Conservation (phyloP, 2,113 vertebrate genomes). For the Scomber scombrus region DNA sequence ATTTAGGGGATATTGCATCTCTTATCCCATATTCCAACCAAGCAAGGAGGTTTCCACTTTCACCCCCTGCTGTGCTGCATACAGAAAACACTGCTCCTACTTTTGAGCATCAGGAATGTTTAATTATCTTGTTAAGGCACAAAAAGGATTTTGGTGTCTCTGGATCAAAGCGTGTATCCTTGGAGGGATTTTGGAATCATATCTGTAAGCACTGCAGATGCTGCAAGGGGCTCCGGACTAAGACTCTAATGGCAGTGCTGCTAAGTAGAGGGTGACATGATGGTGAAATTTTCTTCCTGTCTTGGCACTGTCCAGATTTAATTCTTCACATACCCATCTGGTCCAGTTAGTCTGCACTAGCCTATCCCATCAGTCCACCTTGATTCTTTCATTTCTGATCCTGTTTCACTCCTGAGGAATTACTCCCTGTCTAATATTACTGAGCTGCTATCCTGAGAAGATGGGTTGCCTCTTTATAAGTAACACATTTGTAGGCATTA, state of each 20-base stretch:
- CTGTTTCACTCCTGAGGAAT: background rate
- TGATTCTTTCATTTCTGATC: background rate
- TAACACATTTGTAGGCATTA: too few relatives aligned
- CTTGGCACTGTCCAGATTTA: background rate
- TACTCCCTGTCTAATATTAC: background rate
- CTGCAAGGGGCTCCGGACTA: background rate
- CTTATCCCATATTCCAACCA: constrained; percentile 49
- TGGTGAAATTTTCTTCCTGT: constrained; percentile 1
- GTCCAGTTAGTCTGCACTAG: background rate
- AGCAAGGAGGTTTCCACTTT: constrained; percentile 16
- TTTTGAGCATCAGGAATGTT: constrained; percentile 50
- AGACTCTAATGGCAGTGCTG: constrained; percentile 25
- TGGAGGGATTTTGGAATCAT: constrained; percentile 17
- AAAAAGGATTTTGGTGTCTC: constrained; percentile 37
- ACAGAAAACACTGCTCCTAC: constrained; percentile 34
- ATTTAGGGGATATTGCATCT: constrained; percentile 48
- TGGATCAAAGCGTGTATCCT: constrained; percentile 32
- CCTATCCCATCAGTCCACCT: background rate
- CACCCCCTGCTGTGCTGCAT: constrained; percentile 16
- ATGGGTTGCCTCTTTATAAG: too few relatives aligned
- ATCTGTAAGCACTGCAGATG: constrained; percentile 22
- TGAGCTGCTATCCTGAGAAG: too few relatives aligned
- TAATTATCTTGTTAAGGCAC: constrained; percentile 66
- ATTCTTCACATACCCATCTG: background rate
- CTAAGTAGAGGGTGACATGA: constrained; percentile 12